Evolutionary conservation across 2,888 invertebrate genomes (phyloP), one percentile per base, ranked within the genome.

Genomic region (Cerastoderma edule): DNA sequence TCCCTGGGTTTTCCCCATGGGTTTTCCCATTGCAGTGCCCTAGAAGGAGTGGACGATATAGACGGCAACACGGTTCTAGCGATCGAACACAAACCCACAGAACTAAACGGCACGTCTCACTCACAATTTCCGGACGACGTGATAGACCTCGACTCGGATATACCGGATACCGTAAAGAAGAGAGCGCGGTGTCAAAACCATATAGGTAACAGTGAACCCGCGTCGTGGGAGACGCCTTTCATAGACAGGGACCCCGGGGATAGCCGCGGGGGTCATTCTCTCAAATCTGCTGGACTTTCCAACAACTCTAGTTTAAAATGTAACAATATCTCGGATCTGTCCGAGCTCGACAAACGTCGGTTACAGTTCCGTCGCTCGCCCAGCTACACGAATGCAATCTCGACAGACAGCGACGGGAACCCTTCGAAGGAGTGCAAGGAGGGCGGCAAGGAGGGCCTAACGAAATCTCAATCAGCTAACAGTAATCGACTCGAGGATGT

Each of bases 321-420:
- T n/a, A 33, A 22, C 39, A 39, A 60, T 22, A 39, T 27, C 1
- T 22, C 60, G 24, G 39, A 74, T n/a, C 28, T 79, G 19, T 77
- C 76, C 16, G 83, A 83, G 50, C 30, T 77, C 22, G 80, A 80
- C 44, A 78, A 75, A 22, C 75, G 71, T 33, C 73, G 80, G 46
- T 64, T 66, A 32, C 82, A 80, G 35, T 80, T 87, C 48, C 77
- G 85, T 27, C 77, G 87, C 30, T 87, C 87, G 24, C 85, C 86
- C 19, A 87, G 87, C 75, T 87, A 87, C 64, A 87, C 87, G 10
- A 86, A 85, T 75, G 87, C 87, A 68, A 82, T 82, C 56, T 79
- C 82, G 5, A 56, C 74, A 50, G 82, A 82, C 28, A 70, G 75
- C 63, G 76, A 74, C 65, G 56, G 60, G 19, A 57, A 67, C 28